A percentile compares a stretch with the other conserved stretches of the same genome.
Conservation (phyloP, 2,797 vertebrate species). For the Myotis myotis region DNA sequence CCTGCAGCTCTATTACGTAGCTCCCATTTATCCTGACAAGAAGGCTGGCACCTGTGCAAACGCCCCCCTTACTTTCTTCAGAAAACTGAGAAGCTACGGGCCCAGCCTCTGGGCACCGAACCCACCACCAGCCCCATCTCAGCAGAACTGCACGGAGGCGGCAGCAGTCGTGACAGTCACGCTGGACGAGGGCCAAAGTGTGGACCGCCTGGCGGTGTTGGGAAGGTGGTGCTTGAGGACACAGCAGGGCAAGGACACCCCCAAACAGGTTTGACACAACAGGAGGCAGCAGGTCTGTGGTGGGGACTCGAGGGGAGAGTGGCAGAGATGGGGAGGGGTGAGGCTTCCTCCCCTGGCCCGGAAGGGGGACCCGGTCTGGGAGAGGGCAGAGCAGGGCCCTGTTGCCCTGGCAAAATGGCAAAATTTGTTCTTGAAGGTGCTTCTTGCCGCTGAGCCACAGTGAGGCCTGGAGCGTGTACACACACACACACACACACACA, state of each 20-base stretch:
- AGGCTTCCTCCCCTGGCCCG: neutral
- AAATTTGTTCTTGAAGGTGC: neutral
- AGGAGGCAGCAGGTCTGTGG: accelerated
- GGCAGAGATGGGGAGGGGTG: accelerated
- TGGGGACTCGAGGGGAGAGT: accelerated
- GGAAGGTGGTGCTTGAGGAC: neutral
- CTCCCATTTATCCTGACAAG: neutral
- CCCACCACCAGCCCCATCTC: neutral
- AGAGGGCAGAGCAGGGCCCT: neutral
- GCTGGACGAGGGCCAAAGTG: accelerated
- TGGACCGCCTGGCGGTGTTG: accelerated
- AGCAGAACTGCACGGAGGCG: neutral
- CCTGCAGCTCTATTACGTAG: accelerated
- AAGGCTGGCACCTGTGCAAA: neutral
- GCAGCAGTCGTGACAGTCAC: accelerated
- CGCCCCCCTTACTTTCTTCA: neutral
- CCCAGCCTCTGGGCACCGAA: neutral
- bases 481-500: no score
- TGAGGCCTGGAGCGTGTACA: neutral
- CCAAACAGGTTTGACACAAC: accelerated
- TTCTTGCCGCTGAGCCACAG: neutral
- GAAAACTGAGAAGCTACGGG: neutral
- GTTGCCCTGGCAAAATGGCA: accelerated
- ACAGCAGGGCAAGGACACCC: accelerated
- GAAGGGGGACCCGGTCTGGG: neutral